phyloP scores from a whole-genome alignment of 2,797 vertebrate species.

The Peromyscus attwateri region DNA sequence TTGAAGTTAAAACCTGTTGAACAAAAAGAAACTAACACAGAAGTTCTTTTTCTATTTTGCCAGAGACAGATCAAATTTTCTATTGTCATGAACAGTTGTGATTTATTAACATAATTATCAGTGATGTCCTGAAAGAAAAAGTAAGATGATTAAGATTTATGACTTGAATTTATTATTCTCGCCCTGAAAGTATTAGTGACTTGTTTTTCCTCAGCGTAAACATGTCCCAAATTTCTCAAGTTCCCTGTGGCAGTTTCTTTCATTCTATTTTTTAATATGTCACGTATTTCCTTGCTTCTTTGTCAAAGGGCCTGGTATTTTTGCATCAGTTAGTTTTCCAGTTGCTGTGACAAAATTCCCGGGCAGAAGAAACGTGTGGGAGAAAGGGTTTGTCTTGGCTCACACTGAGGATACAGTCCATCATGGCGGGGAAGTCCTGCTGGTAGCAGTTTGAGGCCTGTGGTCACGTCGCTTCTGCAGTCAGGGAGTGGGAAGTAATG shows the following conservation, averaged over 20 bases:
- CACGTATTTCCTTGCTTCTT: not conserved
- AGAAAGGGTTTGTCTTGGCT: not conserved
- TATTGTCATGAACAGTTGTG: slow-evolving; percentile 57
- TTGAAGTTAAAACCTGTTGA: slow-evolving; percentile 51
- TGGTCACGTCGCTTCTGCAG: not conserved
- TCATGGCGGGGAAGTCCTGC: too few relatives aligned
- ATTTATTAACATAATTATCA: slow-evolving; percentile 81
- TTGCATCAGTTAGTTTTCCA: not conserved
- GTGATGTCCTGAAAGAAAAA: slow-evolving; percentile 81
- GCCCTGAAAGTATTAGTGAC: slow-evolving; percentile 69
- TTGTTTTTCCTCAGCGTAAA: slow-evolving; percentile 40
- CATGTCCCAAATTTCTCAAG: not conserved
- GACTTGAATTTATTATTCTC: slow-evolving; percentile 62
- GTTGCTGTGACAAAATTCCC: not conserved
- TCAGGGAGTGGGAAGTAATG: not conserved
- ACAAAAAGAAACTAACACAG: not conserved
- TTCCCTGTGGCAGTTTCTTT: not conserved
- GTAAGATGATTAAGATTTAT: slow-evolving; percentile 82
- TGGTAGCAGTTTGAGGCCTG: not conserved
- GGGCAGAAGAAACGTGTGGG: fast-evolving
- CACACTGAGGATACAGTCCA: not conserved
- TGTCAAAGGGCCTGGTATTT: not conserved
- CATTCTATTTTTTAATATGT: not conserved
- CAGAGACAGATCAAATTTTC: slow-evolving; percentile 55
- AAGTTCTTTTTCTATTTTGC: slow-evolving; percentile 23